Conservation (phyloP, 1,140 invertebrate species). For the Drosophila malerkotliana region DNA sequence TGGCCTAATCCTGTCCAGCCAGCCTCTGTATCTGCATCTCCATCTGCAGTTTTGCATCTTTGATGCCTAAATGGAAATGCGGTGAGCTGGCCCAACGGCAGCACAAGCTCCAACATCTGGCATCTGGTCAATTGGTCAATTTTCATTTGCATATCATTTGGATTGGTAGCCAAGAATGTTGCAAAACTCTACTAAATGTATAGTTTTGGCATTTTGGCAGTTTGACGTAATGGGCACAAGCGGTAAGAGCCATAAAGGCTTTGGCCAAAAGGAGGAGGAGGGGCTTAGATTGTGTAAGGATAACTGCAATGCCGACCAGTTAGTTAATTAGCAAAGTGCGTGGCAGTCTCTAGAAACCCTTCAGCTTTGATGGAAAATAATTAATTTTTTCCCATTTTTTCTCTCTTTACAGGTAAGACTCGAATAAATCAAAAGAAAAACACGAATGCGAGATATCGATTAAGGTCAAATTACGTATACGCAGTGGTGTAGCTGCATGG, state of each 20-base stretch:
- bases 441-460: conserved; percentile 58
- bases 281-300: conserved; percentile 19
- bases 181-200: conserved; percentile 48
- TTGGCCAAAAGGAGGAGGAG: background rate
- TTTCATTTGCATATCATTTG: conserved; percentile 75
- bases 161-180: conserved; percentile 63
- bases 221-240: conserved; percentile 64
- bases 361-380: conserved; percentile 29
- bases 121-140: conserved; percentile 71
- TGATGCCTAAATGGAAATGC: conserved; percentile 75
- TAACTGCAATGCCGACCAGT: conserved; percentile 23
- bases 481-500: conserved; percentile 2
- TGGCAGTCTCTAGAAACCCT: conserved; percentile 18
- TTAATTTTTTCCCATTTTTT: conserved; percentile 46
- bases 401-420: conserved; percentile 60
- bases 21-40: conserved; percentile 23
- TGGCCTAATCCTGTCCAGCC: conserved; percentile 48
- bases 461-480: conserved; percentile 63
- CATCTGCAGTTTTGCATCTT: conserved; percentile 65
- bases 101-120: conserved; percentile 39
- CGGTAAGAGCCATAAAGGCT: conserved; percentile 30
- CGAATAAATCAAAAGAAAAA: conserved; percentile 14
- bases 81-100: conserved; percentile 51
- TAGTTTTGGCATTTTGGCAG: conserved; percentile 60
- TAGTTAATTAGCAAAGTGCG: conserved; percentile 74